These are phyloP conservation scores for Strix uralensis DNA, from an alignment of 2,113 vertebrate genomes.

Conservation along the genomic window DNA sequence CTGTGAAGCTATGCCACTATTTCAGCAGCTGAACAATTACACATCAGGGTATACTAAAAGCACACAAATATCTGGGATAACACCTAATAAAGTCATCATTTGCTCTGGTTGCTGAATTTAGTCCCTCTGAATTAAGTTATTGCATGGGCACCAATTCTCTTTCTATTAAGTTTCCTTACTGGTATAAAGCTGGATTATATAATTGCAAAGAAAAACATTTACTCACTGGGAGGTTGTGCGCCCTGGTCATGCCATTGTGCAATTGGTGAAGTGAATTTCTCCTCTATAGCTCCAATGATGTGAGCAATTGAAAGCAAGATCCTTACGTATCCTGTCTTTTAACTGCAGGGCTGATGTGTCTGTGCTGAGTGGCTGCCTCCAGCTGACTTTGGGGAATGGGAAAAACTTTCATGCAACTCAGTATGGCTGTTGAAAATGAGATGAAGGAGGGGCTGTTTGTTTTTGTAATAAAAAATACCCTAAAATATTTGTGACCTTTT, in stretches of 20 bases:
- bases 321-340: neutral
- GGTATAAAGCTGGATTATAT: neutral
- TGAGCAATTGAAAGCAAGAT: neutral
- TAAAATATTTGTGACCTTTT: conserved; percentile 2
- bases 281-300: neutral
- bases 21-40: neutral
- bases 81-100: neutral
- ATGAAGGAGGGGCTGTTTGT: neutral
- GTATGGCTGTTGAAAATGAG: neutral
- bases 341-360: neutral
- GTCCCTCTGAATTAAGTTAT: neutral
- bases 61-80: neutral
- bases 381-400: neutral
- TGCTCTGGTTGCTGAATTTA: neutral
- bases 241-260: neutral
- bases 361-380: neutral
- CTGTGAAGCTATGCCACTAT: neutral
- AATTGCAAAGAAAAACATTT: neutral
- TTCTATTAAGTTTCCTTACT: neutral
- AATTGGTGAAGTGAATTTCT: neutral
- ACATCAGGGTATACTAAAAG: neutral
- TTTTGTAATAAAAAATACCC: neutral
- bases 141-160: neutral
- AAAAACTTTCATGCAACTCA: neutral
- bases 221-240: accelerated